Percentiles rank a stretch among this genome's conserved stretches.
Evolutionary conservation across 2,888 invertebrate species (phyloP).

Genomic region (Halictus quadricinctus): DNA sequence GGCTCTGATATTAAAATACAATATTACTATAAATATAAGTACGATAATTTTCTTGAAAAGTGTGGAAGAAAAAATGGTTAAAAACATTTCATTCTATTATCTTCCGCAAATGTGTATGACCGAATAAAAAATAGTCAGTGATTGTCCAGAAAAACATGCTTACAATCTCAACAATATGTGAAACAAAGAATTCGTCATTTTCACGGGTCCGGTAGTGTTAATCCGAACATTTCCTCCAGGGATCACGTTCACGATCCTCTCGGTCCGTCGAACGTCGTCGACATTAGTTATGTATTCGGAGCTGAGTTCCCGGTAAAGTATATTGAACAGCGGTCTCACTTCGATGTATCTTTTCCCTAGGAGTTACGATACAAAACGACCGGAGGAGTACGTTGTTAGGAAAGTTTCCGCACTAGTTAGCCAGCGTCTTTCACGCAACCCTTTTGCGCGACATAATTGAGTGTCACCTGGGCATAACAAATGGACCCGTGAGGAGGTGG

Average conservation of each 20-base stretch:
- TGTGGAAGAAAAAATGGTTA: too few relatives aligned
- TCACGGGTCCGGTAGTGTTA: neutral
- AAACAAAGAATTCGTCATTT: neutral
- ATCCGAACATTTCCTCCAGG: neutral
- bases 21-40: too few relatives aligned
- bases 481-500: conserved; percentile 74
- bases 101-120: neutral
- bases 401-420: conserved; percentile 74
- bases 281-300: conserved; percentile 63
- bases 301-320: conserved; percentile 43
- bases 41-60: too few relatives aligned
- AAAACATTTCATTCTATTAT: neutral
- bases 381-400: conserved; percentile 70
- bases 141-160: neutral
- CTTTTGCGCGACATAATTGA: conserved; percentile 79
- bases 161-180: neutral
- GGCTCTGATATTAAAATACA: neutral
- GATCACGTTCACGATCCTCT: neutral
- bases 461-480: conserved; percentile 81
- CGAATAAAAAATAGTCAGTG: neutral
- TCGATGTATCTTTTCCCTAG: conserved; percentile 59
- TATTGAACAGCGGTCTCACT: conserved; percentile 54
- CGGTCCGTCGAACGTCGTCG: conserved; percentile 20
- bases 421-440: conserved; percentile 71
- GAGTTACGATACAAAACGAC: conserved; percentile 48